Percentiles rank a stretch among this genome's conserved stretches.
Evolutionary conservation across 1,140 invertebrate species (phyloP).

Genomic region (Aphelenchoides avenae): DNA sequence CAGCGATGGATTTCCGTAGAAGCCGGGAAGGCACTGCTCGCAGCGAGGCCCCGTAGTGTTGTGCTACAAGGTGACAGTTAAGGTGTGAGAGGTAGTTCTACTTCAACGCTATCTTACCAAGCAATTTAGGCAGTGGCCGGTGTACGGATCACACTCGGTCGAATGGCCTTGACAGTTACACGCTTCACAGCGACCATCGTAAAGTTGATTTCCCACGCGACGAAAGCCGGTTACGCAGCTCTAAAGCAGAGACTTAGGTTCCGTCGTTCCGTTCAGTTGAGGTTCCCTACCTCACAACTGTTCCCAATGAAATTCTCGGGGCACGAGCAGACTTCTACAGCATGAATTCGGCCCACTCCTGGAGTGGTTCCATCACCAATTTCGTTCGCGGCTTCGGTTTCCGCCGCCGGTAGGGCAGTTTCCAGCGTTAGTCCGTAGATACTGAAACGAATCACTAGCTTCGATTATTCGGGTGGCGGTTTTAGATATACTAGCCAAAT

Average conservation of each 20-base stretch:
- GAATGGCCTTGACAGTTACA: conserved; percentile 87
- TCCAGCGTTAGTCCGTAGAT: conserved; percentile 48
- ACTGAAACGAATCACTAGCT: conserved; percentile 45
- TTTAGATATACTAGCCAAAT: not conserved
- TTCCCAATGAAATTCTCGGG: conserved; percentile 53
- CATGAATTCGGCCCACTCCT: conserved; percentile 22
- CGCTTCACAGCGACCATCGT: conserved; percentile 70
- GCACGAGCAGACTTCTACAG: conserved; percentile 47
- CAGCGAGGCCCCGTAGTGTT: conserved; percentile 80
- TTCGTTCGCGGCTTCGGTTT: no score
- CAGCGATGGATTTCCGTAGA: conserved; percentile 70
- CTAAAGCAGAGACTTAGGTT: conserved; percentile 12
- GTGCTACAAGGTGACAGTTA: conserved; percentile 64
- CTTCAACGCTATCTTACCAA: conserved; percentile 16
- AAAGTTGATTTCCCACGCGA: conserved; percentile 66
- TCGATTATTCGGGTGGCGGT: not conserved
- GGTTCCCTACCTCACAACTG: conserved; percentile 42
- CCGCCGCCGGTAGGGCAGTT: conserved; percentile 26
- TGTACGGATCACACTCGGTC: conserved; percentile 72
- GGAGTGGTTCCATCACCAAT: no score
- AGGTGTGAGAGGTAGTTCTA: not conserved
- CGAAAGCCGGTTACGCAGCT: conserved; percentile 78
- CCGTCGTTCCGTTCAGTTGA: not conserved
- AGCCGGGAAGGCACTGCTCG: conserved; percentile 80
- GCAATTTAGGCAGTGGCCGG: conserved; percentile 69